phyloP scores from a whole-genome alignment of 2,113 vertebrate genomes.

The Callionymus lyra region DNA sequence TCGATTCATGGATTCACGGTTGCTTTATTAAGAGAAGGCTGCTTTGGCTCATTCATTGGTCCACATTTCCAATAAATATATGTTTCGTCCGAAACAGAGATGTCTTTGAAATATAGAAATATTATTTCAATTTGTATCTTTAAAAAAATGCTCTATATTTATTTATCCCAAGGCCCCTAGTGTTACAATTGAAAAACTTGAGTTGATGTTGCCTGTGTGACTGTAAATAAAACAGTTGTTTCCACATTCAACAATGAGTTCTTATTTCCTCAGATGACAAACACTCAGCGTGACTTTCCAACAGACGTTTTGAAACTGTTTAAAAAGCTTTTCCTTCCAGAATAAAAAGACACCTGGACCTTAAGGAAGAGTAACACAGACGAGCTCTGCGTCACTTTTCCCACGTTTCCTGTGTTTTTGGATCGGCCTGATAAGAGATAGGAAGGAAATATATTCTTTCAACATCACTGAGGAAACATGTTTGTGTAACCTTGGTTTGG shows the following conservation, averaged over 20 bases:
- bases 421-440: constrained; percentile 62
- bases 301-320: not conserved
- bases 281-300: constrained; percentile 18
- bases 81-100: not conserved
- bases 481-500: no score
- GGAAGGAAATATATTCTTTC: constrained; percentile 55
- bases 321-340: constrained; percentile 7
- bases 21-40: constrained; percentile 13
- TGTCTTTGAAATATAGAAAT: constrained; percentile 4
- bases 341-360: constrained; percentile 51
- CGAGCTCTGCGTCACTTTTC: constrained; percentile 19
- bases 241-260: no score
- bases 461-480: not conserved
- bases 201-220: constrained; percentile 51
- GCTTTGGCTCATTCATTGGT: constrained; percentile 10
- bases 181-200: constrained; percentile 46
- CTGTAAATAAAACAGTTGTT: constrained; percentile 61
- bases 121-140: constrained; percentile 32
- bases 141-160: constrained; percentile 65
- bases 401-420: constrained; percentile 59
- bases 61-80: constrained; percentile 2
- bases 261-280: no score
- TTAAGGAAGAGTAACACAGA: constrained; percentile 19
- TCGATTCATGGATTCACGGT: no score
- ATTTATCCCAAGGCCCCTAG: constrained; percentile 44